These are phyloP conservation scores for Byasa hedistus DNA, from an alignment of 2,888 invertebrate species.

Conservation along the genomic window DNA sequence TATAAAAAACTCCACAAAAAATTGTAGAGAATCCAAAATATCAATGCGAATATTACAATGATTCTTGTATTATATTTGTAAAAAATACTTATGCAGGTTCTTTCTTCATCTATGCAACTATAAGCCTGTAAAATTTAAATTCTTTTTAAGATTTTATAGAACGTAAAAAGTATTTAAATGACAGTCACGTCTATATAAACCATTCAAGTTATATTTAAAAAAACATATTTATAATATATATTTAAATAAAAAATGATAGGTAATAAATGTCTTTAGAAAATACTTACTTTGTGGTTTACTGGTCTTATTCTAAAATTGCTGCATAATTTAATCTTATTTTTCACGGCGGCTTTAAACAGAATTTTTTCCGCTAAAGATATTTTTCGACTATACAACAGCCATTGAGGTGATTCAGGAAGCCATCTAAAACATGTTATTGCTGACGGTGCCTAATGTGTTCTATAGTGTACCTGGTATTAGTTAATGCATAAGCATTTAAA, in stretches of 20 bases:
- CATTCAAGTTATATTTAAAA: no score
- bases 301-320: slow-evolving; percentile 70
- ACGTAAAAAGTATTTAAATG: no score
- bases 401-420: slow-evolving; percentile 71
- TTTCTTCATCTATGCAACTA: slow-evolving; percentile 57
- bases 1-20: slow-evolving; percentile 61
- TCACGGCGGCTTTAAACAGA: slow-evolving; percentile 56
- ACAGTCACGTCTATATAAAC: no score
- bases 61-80: slow-evolving; percentile 56
- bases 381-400: slow-evolving; percentile 63
- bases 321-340: slow-evolving; percentile 56
- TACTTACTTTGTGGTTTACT: slow-evolving; percentile 68
- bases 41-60: slow-evolving; percentile 41
- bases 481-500: not conserved
- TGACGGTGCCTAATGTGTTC: not conserved
- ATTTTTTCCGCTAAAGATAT: slow-evolving; percentile 56
- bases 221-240: no score
- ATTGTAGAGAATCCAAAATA: slow-evolving; percentile 56
- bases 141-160: not conserved
- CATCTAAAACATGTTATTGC: slow-evolving; percentile 47
- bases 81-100: slow-evolving; percentile 55
- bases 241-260: not conserved
- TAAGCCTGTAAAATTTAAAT: slow-evolving; percentile 59
- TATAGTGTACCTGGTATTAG: not conserved
- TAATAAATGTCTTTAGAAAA: not conserved